phyloP scores from a whole-genome alignment of 2,797 vertebrate species.

The Octomys mimax region DNA sequence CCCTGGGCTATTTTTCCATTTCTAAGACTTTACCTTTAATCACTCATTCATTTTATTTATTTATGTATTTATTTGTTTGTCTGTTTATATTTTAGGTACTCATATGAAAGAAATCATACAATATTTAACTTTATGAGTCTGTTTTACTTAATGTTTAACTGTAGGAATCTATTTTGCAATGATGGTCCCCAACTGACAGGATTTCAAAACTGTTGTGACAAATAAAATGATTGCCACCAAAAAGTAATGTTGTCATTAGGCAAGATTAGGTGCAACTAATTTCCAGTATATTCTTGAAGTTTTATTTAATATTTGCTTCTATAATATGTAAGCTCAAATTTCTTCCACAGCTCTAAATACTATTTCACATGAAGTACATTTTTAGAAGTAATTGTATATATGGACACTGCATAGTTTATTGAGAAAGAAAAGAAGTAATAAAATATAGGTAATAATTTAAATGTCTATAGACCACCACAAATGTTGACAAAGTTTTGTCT shows the following conservation, averaged over 20 bases:
- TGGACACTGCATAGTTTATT: neutral
- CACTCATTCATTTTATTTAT: neutral
- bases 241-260: neutral
- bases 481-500: neutral
- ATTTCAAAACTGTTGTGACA: neutral
- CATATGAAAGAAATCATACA: neutral
- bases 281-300: neutral
- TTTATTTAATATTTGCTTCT: conserved; percentile 7
- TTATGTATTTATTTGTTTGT: neutral
- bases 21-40: neutral
- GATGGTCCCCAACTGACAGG: neutral
- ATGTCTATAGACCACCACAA: conserved; percentile 22
- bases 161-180: neutral
- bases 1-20: neutral
- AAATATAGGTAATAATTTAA: conserved; percentile 59
- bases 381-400: neutral
- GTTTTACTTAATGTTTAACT: neutral
- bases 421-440: conserved; percentile 38
- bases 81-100: neutral
- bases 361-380: neutral
- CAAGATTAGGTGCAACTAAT: neutral
- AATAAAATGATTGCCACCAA: neutral
- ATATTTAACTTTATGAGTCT: neutral
- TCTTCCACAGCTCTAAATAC: neutral
- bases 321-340: conserved; percentile 23